phyloP scores from a whole-genome alignment of 2,113 vertebrate genomes.

The Dasyprocta punctata region DNA sequence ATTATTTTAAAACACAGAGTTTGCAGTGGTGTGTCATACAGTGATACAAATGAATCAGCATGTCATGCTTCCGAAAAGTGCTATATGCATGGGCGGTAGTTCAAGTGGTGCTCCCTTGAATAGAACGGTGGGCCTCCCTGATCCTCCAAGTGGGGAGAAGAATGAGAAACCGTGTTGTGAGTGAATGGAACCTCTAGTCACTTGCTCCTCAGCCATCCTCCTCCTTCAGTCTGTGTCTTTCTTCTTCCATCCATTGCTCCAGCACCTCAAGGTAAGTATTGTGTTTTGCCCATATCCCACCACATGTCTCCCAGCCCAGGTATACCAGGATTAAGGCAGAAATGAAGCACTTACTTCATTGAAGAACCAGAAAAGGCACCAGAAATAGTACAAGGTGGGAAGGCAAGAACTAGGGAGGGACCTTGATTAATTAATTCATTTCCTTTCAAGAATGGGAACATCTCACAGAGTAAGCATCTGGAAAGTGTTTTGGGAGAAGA shows the following conservation, averaged over 20 bases:
- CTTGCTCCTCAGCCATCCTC: background rate
- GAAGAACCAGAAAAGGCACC: background rate
- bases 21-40: background rate
- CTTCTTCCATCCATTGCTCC: background rate
- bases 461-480: background rate
- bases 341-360: background rate
- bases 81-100: too few species aligned
- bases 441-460: background rate
- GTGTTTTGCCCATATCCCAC: background rate
- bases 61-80: rapidly evolving
- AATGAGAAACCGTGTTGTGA: too few species aligned
- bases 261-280: background rate
- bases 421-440: background rate
- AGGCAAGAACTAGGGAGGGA: background rate
- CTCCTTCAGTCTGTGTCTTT: background rate
- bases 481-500: background rate
- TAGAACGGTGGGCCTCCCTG: background rate
- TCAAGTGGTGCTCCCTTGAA: background rate
- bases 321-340: too few species aligned
- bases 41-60: background rate
- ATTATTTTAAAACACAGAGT: background rate
- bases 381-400: background rate
- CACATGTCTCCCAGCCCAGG: too few species aligned
- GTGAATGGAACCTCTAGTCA: background rate
- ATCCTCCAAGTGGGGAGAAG: rapidly evolving